A percentile compares a stretch with the other conserved stretches of the same genome.
These are phyloP conservation scores for Caenorhabditis imperialis DNA, from an alignment of 2,888 invertebrate genomes.

Conservation along the genomic window DNA sequence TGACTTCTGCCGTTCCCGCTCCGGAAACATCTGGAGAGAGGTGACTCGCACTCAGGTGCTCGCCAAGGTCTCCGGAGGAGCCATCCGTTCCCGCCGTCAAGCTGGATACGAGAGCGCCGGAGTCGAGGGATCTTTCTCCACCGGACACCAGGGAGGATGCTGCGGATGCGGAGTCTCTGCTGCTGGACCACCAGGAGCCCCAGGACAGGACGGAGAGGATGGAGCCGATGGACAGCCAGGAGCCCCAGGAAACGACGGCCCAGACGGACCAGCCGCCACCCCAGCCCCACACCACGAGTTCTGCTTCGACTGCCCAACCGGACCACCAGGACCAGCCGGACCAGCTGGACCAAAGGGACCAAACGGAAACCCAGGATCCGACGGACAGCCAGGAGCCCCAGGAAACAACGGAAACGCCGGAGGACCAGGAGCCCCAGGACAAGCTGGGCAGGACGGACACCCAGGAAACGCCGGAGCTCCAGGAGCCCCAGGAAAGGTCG, in stretches of 20 bases:
- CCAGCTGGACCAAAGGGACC: slow-evolving; percentile 69
- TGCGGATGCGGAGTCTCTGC: slow-evolving; percentile 65
- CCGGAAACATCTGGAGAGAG: slow-evolving; percentile 70
- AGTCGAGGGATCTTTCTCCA: slow-evolving; percentile 55
- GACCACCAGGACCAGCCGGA: slow-evolving; percentile 68
- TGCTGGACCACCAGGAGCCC: slow-evolving; percentile 66
- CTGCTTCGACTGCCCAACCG: slow-evolving; percentile 70
- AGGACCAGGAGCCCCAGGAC: slow-evolving; percentile 63
- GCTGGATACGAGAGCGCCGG: slow-evolving; percentile 66
- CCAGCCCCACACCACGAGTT: slow-evolving; percentile 66
- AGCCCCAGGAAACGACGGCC: slow-evolving; percentile 69
- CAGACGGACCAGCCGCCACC: slow-evolving; percentile 69
- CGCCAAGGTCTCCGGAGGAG: slow-evolving; percentile 65
- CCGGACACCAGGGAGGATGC: slow-evolving; percentile 61
- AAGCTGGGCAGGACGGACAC: slow-evolving; percentile 61
- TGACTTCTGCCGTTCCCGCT: slow-evolving; percentile 69
- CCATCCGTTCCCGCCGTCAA: slow-evolving; percentile 65
- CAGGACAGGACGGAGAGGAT: slow-evolving; percentile 65
- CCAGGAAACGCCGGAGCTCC: slow-evolving; percentile 65
- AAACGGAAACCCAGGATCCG: slow-evolving; percentile 65
- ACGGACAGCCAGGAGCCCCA: slow-evolving; percentile 59
- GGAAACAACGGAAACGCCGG: slow-evolving; percentile 61
- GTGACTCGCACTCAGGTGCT: slow-evolving; percentile 69
- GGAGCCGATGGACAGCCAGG: slow-evolving; percentile 68
- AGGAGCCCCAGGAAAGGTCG: slow-evolving; percentile 64